Evolutionary conservation across 1,140 invertebrate genomes (phyloP), one percentile per base, ranked within the genome.

Genomic region (Heliconius himera): DNA sequence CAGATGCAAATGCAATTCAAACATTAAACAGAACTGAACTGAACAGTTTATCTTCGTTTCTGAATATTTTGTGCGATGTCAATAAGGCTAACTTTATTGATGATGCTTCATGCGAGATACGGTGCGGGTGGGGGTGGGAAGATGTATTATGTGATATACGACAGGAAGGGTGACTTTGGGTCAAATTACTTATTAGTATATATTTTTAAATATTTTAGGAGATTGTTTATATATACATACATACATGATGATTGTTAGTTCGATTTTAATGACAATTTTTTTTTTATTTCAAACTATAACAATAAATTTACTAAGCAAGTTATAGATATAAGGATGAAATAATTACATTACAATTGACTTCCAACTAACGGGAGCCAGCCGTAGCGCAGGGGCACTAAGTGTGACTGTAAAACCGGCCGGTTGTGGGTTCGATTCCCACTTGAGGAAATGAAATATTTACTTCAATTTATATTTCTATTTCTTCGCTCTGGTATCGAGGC

Each of bases 1-100:
- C n/a, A 6, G 8, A 49, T 70, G 60, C 74, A 76, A 76, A 76
- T 76, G 22, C 74, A 70, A 76, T 76, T 70, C 38, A 38, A 38
- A 29, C 60, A n/a, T 38, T 76, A 22, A 41, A 11, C 70, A 9
- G 70, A 36, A 22, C 54, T 60, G 49, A 60, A 20, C 36, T 54
- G 29, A 20, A 60, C 74, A 70, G 74, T 76, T 76, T 76, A 70
- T 76, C 60, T 76, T 70, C 38, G 74, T 60, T 36, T 46, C 20
- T 76, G 74, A 76, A 76, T 76, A 70, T 76, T 76, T 76, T 70
- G 74, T 70, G 51, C 60, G 38, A 76, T 33, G 74, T 76, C 74
- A 76, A 76, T 76, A 76, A 70, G 60, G 38, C 41, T 20, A 60
- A 38, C 54, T 56, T 76, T 76, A 76, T 76, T 76, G 60, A 76